Evolutionary conservation across 2,797 vertebrate genomes (phyloP).

Genomic region (Picus viridis): DNA sequence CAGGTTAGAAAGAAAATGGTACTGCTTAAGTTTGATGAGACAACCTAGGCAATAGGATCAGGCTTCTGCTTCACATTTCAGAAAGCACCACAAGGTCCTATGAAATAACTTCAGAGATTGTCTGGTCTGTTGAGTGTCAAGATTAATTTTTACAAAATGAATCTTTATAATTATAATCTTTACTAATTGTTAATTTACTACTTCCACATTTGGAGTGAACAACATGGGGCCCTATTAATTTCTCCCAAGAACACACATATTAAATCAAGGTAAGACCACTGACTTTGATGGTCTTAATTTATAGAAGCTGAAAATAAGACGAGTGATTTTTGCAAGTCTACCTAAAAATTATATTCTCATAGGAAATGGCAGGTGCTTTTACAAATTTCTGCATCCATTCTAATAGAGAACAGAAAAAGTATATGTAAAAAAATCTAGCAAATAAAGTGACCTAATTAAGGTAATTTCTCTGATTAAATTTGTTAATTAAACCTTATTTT

Average conservation of each 20-base stretch:
- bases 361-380: background rate
- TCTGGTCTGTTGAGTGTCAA: background rate
- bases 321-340: background rate
- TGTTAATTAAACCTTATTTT: background rate
- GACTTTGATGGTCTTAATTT: background rate
- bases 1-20: background rate
- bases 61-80: background rate
- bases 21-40: background rate
- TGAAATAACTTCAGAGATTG: background rate
- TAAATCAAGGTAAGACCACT: background rate
- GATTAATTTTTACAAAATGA: background rate
- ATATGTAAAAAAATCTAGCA: background rate
- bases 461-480: background rate
- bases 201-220: background rate
- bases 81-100: background rate
- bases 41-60: background rate
- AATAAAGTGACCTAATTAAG: background rate
- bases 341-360: background rate
- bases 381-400: background rate
- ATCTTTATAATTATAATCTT: too few species aligned
- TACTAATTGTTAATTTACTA: background rate
- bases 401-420: background rate
- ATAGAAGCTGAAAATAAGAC: background rate
- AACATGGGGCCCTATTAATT: background rate
- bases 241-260: background rate